Base-by-base conservation (phyloP, 2,113 vertebrate species). In the Tapirus terrestris region DNA sequence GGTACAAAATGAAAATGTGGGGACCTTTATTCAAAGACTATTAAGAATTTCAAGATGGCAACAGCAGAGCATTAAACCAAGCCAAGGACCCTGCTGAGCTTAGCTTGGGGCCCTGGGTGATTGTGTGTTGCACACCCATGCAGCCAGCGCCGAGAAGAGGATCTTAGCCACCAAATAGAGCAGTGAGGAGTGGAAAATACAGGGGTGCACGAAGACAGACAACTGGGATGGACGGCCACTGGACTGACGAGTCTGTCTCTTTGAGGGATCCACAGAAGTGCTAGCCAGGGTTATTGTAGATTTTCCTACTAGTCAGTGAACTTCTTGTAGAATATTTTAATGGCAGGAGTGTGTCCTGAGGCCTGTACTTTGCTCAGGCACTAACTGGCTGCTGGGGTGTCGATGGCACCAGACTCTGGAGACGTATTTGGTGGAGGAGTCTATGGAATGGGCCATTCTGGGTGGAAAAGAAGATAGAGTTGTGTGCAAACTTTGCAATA, bases 41-140 rank as follows among this genome's bases (percentile, higher is more conserved):
- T n/a, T 83, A 70, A 70, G 29, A 91, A n/a, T 72, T 58, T 83
- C 39, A 61, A 81, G 48, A 21, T 39, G 5, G 48, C 27, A 8
- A 56, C 39, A 81, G 25, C 14, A 85, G 43, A 79, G 45, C 9
- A 43, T 58, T 21, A 80, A 73, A 25, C 2, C 16, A 76, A 63
- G 29, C 2, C 0, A 1, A 6, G 39, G 29, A 20, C 7, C 9
- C 51, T 80, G 80, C 48, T 45, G 45, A 89, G n/a, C 33, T 18
- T 2, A 89, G n/a, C 33, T 18, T 2, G 11, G 23, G 43, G 8
- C 21, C 11, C 5, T 10, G 5, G 3, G 20, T 5, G 33, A 27
- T 51, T 16, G 18, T 11, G 1, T 18, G 13, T 29, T 21, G 1
- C 58, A 48, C 4, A 17, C 18, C 20, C 33, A 14, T 0, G 12